Evolutionary conservation across 2,888 invertebrate species (phyloP), one percentile per base, ranked within the genome.

Genomic region (Synergus umbraculus): DNA sequence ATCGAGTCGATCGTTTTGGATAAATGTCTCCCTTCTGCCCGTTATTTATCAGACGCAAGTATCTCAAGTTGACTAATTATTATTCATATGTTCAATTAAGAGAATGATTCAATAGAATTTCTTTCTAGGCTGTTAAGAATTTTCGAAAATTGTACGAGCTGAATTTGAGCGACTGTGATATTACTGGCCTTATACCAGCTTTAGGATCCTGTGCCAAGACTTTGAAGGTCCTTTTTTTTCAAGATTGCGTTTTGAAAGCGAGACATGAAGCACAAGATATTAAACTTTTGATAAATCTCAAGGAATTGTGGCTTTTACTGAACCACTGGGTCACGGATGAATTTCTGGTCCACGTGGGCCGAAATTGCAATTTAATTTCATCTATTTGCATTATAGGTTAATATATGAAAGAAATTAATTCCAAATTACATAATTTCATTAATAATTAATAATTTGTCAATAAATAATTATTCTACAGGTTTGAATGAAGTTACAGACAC

Each of bases 111-210:
- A 37, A 37, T 37, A 37, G 37, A 5, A 37, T 7, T 37, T 37
- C 0, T 54, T n/a, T 54, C 2, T 15, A 73, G 73, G 73, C 54
- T n/a, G 73, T 73, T 15, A 73, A 37, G 10, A 73, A 73, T 54
- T 73, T 37, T 37, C 49, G n/a, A 54, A 73, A 73, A 54, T 73
- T 73, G 29, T 73, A 73, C 73, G 73, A 73, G 37, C 54, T 73
- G 10, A 49, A 73, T 37, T 73, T 73, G 54, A 73, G 49, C 9
- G 73, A 73, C 37, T 73, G 73, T 37, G 54, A 73, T n/a, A 73
- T 73, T 54, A 37, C 73, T 15, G 73, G 73, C 1, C 73, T 73
- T 2, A 49, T 73, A 73, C 73, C 73, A 54, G 73, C 73, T 29
- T n/a, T 73, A 9, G 49, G 29, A 73, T 49, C 29, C n/a, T 73